Conservation (phyloP, 2,888 invertebrate species). For the Rhimphoctona megacephalus region DNA sequence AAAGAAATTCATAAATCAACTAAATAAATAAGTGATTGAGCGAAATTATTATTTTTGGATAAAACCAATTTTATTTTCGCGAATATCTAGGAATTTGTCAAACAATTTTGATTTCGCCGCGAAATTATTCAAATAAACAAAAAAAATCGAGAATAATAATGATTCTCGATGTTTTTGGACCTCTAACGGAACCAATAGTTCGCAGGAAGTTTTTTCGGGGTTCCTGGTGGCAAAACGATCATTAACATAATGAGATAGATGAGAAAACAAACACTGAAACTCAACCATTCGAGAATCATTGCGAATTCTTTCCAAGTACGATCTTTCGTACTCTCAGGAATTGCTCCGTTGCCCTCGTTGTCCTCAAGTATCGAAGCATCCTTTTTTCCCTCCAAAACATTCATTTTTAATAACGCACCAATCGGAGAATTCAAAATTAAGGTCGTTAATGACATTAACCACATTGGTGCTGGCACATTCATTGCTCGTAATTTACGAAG, state of each 20-base stretch:
- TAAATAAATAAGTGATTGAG: background rate
- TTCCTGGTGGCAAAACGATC: constrained; percentile 69
- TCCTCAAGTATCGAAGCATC: constrained; percentile 63
- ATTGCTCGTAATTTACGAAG: constrained; percentile 79
- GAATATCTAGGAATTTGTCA: background rate
- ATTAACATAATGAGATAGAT: constrained; percentile 77
- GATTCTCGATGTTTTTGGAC: background rate
- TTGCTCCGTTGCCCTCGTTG: constrained; percentile 70
- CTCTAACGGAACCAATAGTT: constrained; percentile 28
- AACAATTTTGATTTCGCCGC: background rate
- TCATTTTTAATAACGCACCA: constrained; percentile 75
- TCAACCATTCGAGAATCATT: constrained; percentile 79
- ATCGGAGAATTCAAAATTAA: constrained; percentile 75
- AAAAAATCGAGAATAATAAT: background rate
- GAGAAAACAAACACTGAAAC: constrained; percentile 73
- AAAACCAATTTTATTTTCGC: background rate
- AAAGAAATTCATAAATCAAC: background rate
- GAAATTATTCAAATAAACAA: background rate
- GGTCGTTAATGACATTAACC: constrained; percentile 74
- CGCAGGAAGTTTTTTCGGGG: background rate
- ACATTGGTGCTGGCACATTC: constrained; percentile 75
- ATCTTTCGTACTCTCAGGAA: constrained; percentile 54
- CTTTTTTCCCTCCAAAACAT: constrained; percentile 68
- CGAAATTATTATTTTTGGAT: background rate
- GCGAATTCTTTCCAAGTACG: constrained; percentile 78